These are phyloP conservation scores for Apoda limacodes DNA, from an alignment of 2,888 invertebrate genomes.

Conservation along the genomic window DNA sequence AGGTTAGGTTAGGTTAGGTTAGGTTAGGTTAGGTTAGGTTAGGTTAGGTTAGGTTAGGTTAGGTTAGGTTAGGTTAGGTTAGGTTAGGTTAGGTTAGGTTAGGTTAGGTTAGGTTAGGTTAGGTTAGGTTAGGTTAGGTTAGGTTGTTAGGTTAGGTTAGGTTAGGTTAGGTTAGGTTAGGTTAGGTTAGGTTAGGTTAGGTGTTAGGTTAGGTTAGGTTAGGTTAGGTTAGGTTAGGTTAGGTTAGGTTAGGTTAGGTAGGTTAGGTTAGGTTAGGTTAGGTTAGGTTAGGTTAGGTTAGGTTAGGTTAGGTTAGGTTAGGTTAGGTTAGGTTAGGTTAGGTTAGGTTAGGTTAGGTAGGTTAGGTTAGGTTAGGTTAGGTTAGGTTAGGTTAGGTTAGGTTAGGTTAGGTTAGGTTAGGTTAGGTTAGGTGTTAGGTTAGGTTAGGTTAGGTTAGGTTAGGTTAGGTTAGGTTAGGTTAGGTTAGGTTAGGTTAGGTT, in stretches of 20 bases:
- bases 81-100: conserved; percentile 16
- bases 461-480: conserved; percentile 13
- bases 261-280: conserved; percentile 13
- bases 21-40: conserved; percentile 20
- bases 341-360: conserved; percentile 9
- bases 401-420: conserved; percentile 10
- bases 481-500: conserved; percentile 11
- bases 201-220: conserved; percentile 21
- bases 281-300: conserved; percentile 11
- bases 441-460: conserved; percentile 11
- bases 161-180: conserved; percentile 22
- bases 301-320: conserved; percentile 12
- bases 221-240: conserved; percentile 17
- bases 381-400: conserved; percentile 12
- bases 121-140: conserved; percentile 22
- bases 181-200: conserved; percentile 22
- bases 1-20: conserved; percentile 19
- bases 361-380: conserved; percentile 12
- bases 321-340: conserved; percentile 12
- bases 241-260: conserved; percentile 6
- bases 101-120: conserved; percentile 22
- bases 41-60: conserved; percentile 18
- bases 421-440: conserved; percentile 10
- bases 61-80: conserved; percentile 21
- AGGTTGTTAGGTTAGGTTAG: conserved; percentile 24